phyloP scores from a whole-genome alignment of 2,113 vertebrate genomes.

The Pseudolaguvia tuberculata region DNA sequence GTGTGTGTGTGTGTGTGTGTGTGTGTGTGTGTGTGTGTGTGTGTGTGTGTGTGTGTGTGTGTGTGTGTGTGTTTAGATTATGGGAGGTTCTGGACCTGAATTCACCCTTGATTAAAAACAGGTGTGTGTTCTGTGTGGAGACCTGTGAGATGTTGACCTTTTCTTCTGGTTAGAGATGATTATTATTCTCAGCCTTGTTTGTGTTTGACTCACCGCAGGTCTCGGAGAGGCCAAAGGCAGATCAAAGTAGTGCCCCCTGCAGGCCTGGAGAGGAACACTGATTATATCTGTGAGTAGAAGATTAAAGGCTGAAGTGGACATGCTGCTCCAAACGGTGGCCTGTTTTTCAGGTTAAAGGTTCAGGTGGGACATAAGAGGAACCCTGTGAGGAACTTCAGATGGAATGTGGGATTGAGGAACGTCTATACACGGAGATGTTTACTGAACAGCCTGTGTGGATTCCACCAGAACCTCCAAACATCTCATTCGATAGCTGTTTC shows the following conservation, averaged over 20 bases:
- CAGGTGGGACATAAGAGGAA: conserved; percentile 4
- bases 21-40: too few relatives aligned
- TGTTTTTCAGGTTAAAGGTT: conserved; percentile 15
- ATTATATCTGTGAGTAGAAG: conserved; percentile 35
- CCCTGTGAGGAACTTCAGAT: conserved; percentile 39
- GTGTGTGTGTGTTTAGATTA: too few relatives aligned
- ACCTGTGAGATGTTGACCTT: conserved; percentile 23
- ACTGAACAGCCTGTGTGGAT: background rate
- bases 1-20: too few relatives aligned
- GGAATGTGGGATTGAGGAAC: conserved; percentile 48
- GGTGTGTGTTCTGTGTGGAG: background rate
- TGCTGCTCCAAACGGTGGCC: background rate
- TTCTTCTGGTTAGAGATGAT: conserved; percentile 18
- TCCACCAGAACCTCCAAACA: background rate
- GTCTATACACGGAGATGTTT: too few relatives aligned
- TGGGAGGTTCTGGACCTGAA: background rate
- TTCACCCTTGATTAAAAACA: conserved; percentile 2
- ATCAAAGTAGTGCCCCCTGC: conserved; percentile 48
- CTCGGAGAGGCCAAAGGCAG: conserved; percentile 11
- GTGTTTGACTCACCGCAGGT: conserved; percentile 45
- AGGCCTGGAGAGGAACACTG: conserved; percentile 39
- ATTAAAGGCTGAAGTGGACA: conserved; percentile 26
- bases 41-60: too few relatives aligned
- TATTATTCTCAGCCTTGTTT: conserved; percentile 21
- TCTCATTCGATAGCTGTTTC: background rate